phyloP scores from a whole-genome alignment of 2,113 vertebrate genomes.

The Hypomesus transpacificus region DNA sequence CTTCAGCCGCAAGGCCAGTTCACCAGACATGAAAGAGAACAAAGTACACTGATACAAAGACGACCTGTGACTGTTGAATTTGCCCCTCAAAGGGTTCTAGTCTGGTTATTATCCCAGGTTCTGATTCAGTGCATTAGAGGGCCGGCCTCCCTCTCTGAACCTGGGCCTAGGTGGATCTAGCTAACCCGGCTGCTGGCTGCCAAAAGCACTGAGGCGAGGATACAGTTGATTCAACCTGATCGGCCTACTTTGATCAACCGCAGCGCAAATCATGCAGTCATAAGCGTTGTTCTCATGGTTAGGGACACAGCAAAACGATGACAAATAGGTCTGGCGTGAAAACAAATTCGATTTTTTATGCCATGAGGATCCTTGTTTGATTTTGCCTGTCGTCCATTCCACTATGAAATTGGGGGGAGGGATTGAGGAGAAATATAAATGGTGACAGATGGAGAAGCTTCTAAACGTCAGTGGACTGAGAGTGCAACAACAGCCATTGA shows the following conservation, averaged over 20 bases:
- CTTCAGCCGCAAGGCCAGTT: background rate
- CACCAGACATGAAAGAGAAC: conserved; percentile 17
- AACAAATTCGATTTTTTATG: conserved; percentile 17
- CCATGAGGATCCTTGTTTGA: conserved; percentile 31
- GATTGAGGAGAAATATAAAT: conserved; percentile 5
- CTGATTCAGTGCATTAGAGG: conserved; percentile 3
- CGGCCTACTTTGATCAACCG: conserved; percentile 31
- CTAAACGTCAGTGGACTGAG: conserved; percentile 45
- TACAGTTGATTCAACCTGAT: conserved; percentile 1
- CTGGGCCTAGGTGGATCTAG: background rate
- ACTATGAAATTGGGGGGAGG: conserved; percentile 32
- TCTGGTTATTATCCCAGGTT: background rate
- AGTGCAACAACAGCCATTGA: conserved; percentile 46
- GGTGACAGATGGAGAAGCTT: conserved; percentile 32
- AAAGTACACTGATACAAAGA: conserved; percentile 18
- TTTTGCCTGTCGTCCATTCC: conserved; percentile 20
- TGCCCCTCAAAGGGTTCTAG: conserved; percentile 4
- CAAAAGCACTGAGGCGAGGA: background rate
- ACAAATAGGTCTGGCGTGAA: conserved; percentile 19
- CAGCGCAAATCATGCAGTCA: conserved; percentile 21
- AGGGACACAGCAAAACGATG: conserved; percentile 40
- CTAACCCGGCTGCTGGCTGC: conserved; percentile 4
- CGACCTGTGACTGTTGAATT: conserved; percentile 1
- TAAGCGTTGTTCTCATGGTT: conserved; percentile 7
- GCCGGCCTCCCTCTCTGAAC: background rate